These are phyloP conservation scores for Archocentrus centrarchus DNA, from an alignment of 2,113 vertebrate species.

Conservation along the genomic window DNA sequence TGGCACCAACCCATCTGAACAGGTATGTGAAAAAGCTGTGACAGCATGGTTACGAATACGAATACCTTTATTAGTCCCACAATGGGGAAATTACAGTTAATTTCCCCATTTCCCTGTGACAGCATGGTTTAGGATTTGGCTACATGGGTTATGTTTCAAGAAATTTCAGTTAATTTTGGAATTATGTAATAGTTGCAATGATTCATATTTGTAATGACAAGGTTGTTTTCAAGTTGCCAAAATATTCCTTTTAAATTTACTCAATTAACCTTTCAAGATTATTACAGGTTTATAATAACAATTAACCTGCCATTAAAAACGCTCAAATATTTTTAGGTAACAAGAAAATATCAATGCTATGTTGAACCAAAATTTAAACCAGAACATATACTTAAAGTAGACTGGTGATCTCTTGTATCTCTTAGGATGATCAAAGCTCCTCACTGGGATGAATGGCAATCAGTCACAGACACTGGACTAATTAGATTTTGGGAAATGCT, in stretches of 20 bases:
- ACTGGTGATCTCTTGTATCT: neutral
- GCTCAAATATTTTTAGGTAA: neutral
- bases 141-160: neutral
- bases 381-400: neutral
- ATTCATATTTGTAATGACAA: neutral
- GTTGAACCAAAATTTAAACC: neutral
- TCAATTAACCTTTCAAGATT: neutral
- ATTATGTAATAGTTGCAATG: neutral
- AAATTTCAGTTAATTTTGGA: neutral
- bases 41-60: too few relatives aligned
- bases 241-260: neutral
- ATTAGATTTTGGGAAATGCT: neutral
- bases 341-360: neutral
- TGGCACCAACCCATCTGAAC: too few relatives aligned
- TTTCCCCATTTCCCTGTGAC: too few relatives aligned
- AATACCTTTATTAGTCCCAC: too few relatives aligned
- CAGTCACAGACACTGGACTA: rapidly evolving
- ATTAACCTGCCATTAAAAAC: neutral
- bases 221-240: neutral
- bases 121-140: neutral
- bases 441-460: neutral
- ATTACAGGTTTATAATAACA: neutral
- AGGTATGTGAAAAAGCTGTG: too few relatives aligned
- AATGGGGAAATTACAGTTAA: too few relatives aligned
- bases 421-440: neutral